Conservation (phyloP, 2,113 vertebrate genomes). For the Parus major region DNA sequence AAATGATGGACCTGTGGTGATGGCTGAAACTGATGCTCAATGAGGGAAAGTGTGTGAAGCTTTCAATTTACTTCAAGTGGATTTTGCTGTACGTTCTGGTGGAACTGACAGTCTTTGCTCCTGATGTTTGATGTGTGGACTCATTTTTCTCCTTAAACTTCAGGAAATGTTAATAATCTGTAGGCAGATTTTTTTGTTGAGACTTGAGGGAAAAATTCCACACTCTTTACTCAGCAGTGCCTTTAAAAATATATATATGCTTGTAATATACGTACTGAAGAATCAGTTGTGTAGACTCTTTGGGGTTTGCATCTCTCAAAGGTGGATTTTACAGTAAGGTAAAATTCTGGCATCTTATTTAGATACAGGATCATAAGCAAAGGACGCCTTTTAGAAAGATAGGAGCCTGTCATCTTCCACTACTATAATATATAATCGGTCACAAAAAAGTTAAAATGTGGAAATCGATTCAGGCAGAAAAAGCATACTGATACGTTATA, state of each 20-base stretch:
- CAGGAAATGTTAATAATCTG: background rate
- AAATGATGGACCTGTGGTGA: accelerated
- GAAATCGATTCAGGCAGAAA: background rate
- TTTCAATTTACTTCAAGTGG: background rate
- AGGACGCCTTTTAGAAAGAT: background rate
- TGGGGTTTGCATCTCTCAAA: background rate
- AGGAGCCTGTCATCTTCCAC: background rate
- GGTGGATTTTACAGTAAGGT: background rate
- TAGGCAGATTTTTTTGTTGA: background rate
- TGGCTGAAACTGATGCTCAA: background rate
- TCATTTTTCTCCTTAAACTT: background rate
- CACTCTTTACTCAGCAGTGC: background rate
- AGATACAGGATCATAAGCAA: background rate
- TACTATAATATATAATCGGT: background rate
- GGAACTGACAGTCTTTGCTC: background rate
- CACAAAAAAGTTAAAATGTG: background rate
- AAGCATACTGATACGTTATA: background rate
- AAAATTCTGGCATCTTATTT: background rate
- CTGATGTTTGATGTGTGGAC: background rate
- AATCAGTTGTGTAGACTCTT: background rate
- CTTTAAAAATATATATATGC: background rate
- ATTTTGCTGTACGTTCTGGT: background rate
- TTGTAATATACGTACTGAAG: background rate
- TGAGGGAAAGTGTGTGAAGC: background rate
- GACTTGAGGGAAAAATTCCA: constrained; percentile 20